Evolutionary conservation across 2,888 invertebrate genomes (phyloP).

Genomic region (Leptopilina drosophilae): DNA sequence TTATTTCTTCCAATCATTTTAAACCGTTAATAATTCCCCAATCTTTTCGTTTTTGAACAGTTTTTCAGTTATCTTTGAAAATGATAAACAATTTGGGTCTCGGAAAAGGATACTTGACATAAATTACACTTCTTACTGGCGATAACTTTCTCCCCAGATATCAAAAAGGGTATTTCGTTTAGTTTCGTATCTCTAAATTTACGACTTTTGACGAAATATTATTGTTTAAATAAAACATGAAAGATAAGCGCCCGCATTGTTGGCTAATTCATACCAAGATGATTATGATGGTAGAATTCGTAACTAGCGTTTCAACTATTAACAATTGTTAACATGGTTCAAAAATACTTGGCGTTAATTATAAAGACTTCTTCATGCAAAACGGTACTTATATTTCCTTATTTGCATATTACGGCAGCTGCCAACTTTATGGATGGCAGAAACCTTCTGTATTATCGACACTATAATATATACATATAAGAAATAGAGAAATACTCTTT

Average conservation of each 20-base stretch:
- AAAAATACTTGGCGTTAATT: constrained; percentile 19
- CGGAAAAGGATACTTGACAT: too few species aligned
- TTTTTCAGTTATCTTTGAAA: not conserved
- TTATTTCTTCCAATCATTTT: too few species aligned
- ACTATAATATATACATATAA: not conserved
- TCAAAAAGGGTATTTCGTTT: not conserved
- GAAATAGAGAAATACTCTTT: constrained; percentile 18
- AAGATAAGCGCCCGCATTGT: constrained; percentile 12
- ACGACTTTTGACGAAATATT: constrained; percentile 4
- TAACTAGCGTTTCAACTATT: not conserved
- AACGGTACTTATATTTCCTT: constrained; percentile 32
- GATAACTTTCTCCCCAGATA: too few species aligned
- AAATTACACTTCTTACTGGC: too few species aligned
- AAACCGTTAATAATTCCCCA: too few species aligned
- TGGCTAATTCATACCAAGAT: not conserved
- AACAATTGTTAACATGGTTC: constrained; percentile 19
- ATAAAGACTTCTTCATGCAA: not conserved
- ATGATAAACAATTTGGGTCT: not conserved
- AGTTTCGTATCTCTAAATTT: not conserved
- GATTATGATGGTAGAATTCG: not conserved
- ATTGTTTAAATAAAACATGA: constrained; percentile 10
- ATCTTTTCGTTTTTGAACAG: too few species aligned
- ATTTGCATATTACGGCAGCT: constrained; percentile 20
- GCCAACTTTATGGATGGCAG: constrained; percentile 35
- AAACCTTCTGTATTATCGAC: constrained; percentile 31